Evolutionary conservation across 2,888 invertebrate species (phyloP).

Genomic region (Ethmia dodecea): DNA sequence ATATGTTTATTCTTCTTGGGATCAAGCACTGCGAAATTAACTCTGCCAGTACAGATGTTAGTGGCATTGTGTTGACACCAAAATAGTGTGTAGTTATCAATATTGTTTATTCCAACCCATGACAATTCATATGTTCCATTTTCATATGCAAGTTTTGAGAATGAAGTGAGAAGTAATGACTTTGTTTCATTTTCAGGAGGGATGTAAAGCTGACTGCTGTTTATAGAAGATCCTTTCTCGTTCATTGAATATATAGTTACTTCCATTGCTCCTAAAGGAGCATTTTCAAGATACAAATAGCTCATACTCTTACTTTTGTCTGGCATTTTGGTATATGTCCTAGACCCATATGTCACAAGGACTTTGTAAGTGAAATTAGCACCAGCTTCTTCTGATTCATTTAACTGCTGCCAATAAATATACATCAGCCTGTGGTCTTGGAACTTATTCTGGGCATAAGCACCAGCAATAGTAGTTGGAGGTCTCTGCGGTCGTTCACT

Average conservation of each 20-base stretch:
- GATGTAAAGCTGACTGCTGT: slow-evolving; percentile 78
- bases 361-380: slow-evolving; percentile 84
- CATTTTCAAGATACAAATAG: slow-evolving; percentile 77
- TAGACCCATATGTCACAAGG: slow-evolving; percentile 45
- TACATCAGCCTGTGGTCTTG: slow-evolving; percentile 78
- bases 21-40: slow-evolving; percentile 57
- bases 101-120: slow-evolving; percentile 81
- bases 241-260: slow-evolving; percentile 81
- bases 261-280: slow-evolving; percentile 56
- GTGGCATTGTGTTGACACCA: slow-evolving; percentile 81
- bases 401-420: slow-evolving; percentile 89
- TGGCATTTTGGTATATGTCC: slow-evolving; percentile 46
- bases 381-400: slow-evolving; percentile 83
- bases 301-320: slow-evolving; percentile 76
- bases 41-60: slow-evolving; percentile 74
- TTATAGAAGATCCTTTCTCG: slow-evolving; percentile 74
- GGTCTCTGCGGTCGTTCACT: slow-evolving; percentile 80
- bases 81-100: slow-evolving; percentile 86
- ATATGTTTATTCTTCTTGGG: slow-evolving; percentile 67
- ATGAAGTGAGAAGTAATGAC: slow-evolving; percentile 68
- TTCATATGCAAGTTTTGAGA: slow-evolving; percentile 85
- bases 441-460: slow-evolving; percentile 81
- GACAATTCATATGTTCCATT: slow-evolving; percentile 85
- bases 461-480: slow-evolving; percentile 84
- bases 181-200: slow-evolving; percentile 71